These are phyloP conservation scores for Gymnopithys bicolor DNA, from an alignment of 2,797 vertebrate genomes.

Conservation along the genomic window DNA sequence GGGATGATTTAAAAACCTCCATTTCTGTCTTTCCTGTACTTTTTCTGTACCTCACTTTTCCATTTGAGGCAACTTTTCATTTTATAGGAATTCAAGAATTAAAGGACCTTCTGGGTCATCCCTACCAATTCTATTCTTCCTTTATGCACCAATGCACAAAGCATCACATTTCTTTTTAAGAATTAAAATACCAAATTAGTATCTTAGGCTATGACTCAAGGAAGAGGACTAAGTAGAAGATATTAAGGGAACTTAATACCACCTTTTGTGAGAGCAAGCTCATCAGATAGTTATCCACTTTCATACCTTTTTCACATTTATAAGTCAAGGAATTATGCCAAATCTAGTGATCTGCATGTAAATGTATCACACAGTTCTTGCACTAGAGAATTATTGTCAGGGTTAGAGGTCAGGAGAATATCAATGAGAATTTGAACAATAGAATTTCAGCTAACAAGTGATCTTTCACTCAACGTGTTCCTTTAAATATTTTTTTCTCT, in stretches of 20 bases:
- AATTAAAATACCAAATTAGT: background rate
- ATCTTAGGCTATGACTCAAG: background rate
- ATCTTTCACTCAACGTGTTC: background rate
- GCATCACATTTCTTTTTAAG: background rate
- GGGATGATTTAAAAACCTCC: background rate
- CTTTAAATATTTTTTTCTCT: background rate
- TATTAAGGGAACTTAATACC: background rate
- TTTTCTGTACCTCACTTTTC: background rate
- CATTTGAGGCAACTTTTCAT: background rate
- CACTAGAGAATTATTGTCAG: background rate
- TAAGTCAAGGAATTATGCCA: background rate
- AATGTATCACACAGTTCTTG: background rate
- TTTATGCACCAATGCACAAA: background rate
- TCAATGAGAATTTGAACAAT: background rate
- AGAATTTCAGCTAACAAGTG: background rate
- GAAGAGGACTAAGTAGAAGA: background rate
- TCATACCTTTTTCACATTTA: background rate
- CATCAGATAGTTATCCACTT: conserved; percentile 9
- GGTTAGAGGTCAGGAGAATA: conserved; percentile 2
- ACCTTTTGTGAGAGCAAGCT: conserved; percentile 4
- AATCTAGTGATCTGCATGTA: background rate
- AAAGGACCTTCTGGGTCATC: conserved; percentile 7
- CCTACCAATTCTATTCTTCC: background rate
- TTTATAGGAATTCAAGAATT: background rate
- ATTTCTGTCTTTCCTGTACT: background rate